Evolutionary conservation across 2,888 invertebrate genomes (phyloP).

Genomic region (Glaucopsyche alexis): DNA sequence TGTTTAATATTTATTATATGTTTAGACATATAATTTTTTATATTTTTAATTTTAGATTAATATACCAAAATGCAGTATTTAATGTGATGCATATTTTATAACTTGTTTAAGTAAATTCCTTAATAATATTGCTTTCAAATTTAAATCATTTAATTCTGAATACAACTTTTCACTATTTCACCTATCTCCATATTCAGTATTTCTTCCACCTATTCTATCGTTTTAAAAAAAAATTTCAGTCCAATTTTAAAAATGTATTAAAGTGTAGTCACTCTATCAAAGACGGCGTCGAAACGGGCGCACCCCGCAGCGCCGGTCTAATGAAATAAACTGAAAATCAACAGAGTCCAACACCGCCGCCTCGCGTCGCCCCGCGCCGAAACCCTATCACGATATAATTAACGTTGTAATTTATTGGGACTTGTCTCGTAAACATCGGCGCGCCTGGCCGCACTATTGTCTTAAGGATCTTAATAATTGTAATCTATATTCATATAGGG

Average conservation of each 20-base stretch:
- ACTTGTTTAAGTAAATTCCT: no score
- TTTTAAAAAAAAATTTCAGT: background rate
- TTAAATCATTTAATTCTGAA: no score
- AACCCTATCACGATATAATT: constrained; percentile 66
- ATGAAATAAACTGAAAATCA: constrained; percentile 81
- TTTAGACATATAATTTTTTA: no score
- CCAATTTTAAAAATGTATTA: background rate
- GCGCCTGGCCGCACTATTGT: constrained; percentile 61
- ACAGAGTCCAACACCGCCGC: constrained; percentile 51
- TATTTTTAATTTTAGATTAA: no score
- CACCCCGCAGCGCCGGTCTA: constrained; percentile 74
- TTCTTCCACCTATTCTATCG: no score
- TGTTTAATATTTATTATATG: no score
- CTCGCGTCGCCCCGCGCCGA: constrained; percentile 44
- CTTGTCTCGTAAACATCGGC: constrained; percentile 53
- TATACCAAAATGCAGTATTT: no score
- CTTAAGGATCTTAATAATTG: constrained; percentile 43
- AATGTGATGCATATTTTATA: no score
- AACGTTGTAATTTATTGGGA: constrained; percentile 70
- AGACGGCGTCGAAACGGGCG: constrained; percentile 53
- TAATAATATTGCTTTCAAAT: no score
- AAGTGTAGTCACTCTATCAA: constrained; percentile 48
- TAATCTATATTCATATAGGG: constrained; percentile 31
- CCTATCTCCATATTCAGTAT: background rate
- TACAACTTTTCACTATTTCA: no score